Base-by-base conservation (phyloP, 2,888 invertebrate genomes). In the Heliconius ismenius region DNA sequence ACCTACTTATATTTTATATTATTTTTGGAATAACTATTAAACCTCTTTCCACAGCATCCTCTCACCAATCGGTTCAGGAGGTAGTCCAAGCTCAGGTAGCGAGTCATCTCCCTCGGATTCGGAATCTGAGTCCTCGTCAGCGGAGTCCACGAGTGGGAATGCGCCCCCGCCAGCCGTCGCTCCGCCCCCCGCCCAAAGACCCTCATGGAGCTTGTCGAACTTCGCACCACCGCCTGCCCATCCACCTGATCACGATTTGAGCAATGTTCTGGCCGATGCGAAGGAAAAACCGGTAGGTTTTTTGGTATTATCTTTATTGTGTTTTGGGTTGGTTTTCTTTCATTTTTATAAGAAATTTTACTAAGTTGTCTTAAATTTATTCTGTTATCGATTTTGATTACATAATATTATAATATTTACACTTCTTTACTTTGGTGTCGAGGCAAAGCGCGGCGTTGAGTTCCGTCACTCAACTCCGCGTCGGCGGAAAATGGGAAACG, bases 101-200 rank as follows among this genome's bases (percentile, higher is more conserved):
- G 92, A 95, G 83, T 94, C 95, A 9, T 96, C 96, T 3, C 95
- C 95, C 1, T 95, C 95, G 62, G 96, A 95, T 84, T 95, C 96
- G 0, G 95, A 95, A 80, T 95, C 96, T 10, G 95, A 95, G 80
- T 95, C 96, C 0, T 95, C 95, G 21, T 94, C 95, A 2, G 96
- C 95, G 74, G 93, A 88, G 81, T 85, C 89, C 7, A 83, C 82
- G 32, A 85, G 87, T 74, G 81, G 88, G 75, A 79, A 90, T 32
- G 86, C 86, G 18, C 86, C 62, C 76, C 84, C 86, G 81, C 85
- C 82, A 84, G 86, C 83, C 81, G 91, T 75, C 89, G 93, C 82
- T 92, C 89, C 89, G 2, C 87, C 89, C 62, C 91, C 90, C 84
- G 90, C 89, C 82, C 79, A 79, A 63, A 36, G 76, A 39, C 76